Evolutionary conservation across 2,113 vertebrate genomes (phyloP).

Genomic region (Cricetomys ansorgei): DNA sequence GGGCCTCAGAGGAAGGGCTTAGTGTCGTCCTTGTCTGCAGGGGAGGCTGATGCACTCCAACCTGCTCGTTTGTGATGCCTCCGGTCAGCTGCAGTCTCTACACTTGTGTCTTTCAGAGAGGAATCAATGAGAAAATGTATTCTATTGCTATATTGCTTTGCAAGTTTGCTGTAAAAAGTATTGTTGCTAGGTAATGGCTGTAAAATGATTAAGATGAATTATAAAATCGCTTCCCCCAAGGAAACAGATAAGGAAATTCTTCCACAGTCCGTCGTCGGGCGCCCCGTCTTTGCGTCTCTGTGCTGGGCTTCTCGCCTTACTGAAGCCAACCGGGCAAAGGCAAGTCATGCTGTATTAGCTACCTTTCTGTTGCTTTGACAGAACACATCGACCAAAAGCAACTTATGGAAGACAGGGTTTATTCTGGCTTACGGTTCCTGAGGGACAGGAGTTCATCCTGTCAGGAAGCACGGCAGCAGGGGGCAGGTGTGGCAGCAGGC

Average conservation of each 20-base stretch:
- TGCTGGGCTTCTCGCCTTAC: neutral
- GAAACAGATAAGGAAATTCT: neutral
- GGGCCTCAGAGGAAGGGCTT: neutral
- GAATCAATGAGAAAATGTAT: slow-evolving; percentile 21
- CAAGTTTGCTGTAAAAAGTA: neutral
- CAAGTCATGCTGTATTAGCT: neutral
- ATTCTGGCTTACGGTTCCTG: neutral
- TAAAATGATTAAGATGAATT: slow-evolving; percentile 42
- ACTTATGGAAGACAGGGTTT: neutral
- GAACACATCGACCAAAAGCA: neutral
- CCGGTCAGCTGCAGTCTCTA: neutral
- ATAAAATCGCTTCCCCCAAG: neutral
- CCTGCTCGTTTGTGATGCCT: neutral
- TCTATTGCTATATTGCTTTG: neutral
- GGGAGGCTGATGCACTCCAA: fast-evolving
- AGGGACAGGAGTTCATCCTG: neutral
- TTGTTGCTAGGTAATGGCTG: neutral
- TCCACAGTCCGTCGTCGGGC: neutral
- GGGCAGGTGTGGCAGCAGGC: neutral
- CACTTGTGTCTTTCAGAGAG: slow-evolving; percentile 1
- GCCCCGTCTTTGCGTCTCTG: neutral
- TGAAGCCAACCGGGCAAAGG: neutral
- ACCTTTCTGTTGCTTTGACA: neutral
- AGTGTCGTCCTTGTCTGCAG: neutral
- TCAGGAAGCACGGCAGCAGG: neutral